phyloP scores from a whole-genome alignment of 1,140 invertebrate species.

The Calliphora vicina region DNA sequence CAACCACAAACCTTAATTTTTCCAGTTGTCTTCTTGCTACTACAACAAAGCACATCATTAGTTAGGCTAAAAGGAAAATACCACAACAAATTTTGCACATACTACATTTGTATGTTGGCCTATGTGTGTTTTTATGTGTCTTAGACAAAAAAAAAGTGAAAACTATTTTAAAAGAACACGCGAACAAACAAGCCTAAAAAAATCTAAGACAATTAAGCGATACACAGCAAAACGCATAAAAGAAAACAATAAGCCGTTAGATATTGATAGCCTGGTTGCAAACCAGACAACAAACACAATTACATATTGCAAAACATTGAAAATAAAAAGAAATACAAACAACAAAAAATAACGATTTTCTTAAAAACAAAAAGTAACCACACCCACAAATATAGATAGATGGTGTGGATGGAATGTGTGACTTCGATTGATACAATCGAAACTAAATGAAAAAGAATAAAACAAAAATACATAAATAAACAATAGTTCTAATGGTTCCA shows the following conservation, averaged over 20 bases:
- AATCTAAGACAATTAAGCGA: background rate
- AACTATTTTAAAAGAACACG: constrained; percentile 1
- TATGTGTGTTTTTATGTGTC: no score
- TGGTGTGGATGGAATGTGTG: no score
- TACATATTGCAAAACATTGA: background rate
- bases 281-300: background rate
- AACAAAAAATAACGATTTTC: background rate
- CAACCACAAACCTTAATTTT: no score
- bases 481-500: no score
- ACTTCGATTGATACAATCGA: background rate
- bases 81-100: no score
- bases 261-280: background rate
- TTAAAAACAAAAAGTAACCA: background rate
- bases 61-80: no score
- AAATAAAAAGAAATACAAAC: background rate
- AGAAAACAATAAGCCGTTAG: background rate
- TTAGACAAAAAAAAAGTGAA: background rate
- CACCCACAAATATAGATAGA: background rate
- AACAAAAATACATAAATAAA: background rate
- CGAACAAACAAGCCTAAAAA: background rate
- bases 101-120: no score
- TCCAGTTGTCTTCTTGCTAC: no score
- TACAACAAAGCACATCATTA: no score
- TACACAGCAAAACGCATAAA: background rate
- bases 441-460: background rate